A percentile compares a stretch with the other conserved stretches of the same genome.
phyloP scores from a whole-genome alignment of 1,140 invertebrate species.

The Whitmania pigra region DNA sequence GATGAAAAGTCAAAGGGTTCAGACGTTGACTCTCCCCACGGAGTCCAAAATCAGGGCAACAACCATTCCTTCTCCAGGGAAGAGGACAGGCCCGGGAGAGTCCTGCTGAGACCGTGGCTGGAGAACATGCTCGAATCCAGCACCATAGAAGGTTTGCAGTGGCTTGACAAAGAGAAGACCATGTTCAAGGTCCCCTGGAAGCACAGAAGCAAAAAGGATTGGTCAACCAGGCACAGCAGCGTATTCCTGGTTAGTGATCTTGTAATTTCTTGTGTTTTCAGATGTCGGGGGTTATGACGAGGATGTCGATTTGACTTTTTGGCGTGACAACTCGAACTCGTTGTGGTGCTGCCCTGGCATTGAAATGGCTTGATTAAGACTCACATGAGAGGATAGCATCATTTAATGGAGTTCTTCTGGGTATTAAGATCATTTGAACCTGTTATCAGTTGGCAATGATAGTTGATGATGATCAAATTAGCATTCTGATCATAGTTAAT shows the following conservation, averaged over 20 bases:
- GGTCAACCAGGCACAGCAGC: conserved; percentile 11
- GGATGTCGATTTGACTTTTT: background rate
- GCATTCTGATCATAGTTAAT: no score
- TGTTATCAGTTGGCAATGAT: no score
- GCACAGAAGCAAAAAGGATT: conserved; percentile 20
- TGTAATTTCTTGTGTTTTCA: background rate
- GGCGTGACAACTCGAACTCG: background rate
- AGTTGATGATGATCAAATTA: no score
- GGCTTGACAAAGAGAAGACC: conserved; percentile 12
- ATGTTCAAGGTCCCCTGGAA: conserved; percentile 17
- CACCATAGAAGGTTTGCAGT: conserved; percentile 11
- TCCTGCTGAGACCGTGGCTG: conserved; percentile 12
- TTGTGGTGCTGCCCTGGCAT: no score
- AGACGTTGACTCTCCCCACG: no score
- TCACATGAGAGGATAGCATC: background rate
- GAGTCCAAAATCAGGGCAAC: no score
- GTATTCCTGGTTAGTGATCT: conserved; percentile 14
- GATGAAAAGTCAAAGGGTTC: no score
- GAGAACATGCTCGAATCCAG: conserved; percentile 11
- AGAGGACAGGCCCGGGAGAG: background rate
- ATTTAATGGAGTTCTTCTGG: no score
- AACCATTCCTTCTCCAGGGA: background rate
- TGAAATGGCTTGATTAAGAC: background rate
- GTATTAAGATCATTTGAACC: no score
- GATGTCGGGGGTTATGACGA: background rate